phyloP scores from a whole-genome alignment of 2,113 vertebrate genomes.

The Grantiella picta region DNA sequence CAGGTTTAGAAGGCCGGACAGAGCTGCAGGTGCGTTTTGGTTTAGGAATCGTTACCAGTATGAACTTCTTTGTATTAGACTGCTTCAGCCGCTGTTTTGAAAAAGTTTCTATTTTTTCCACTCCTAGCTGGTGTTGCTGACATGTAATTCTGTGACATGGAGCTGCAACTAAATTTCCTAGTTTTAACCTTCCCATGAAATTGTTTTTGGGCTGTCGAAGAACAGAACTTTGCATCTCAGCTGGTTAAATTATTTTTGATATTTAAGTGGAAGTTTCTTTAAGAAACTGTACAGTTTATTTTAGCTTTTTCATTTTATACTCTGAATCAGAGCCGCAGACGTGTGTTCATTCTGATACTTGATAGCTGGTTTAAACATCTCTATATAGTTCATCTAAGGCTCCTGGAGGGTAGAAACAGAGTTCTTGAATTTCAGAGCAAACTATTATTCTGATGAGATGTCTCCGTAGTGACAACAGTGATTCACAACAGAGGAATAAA shows the following conservation, averaged over 20 bases:
- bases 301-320: background rate
- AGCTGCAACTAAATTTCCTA: background rate
- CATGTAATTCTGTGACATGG: fast-evolving
- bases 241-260: background rate
- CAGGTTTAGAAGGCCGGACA: fast-evolving
- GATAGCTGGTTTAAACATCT: background rate
- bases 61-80: background rate
- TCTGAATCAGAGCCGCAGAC: background rate
- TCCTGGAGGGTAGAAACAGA: background rate
- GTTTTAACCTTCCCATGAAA: background rate
- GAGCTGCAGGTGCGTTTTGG: background rate
- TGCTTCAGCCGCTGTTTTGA: fast-evolving
- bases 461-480: background rate
- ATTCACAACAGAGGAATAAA: background rate
- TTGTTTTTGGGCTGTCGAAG: background rate
- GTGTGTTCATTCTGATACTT: background rate
- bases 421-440: conserved; percentile 13
- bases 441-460: background rate
- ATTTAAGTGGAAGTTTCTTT: background rate
- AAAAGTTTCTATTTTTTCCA: background rate
- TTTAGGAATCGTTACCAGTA: background rate
- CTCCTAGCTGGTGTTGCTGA: fast-evolving
- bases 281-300: background rate
- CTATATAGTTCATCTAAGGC: background rate
- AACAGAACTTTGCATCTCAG: background rate